Evolutionary conservation across 1,140 invertebrate species (phyloP), one percentile per base, ranked within the genome.

Genomic region (Proales similis): DNA sequence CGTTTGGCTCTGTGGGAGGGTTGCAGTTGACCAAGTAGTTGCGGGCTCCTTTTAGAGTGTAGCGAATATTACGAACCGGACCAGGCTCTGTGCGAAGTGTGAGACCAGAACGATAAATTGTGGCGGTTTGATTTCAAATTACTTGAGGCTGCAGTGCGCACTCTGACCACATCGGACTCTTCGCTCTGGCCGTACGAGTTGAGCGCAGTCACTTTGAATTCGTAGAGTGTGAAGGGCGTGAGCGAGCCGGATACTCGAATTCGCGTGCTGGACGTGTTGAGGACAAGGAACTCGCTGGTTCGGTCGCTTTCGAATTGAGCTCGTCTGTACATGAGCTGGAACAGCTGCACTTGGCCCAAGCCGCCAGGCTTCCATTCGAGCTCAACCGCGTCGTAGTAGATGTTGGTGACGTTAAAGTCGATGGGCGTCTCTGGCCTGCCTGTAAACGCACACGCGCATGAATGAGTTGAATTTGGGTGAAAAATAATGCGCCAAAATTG

Each of bases 351-450:
- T 9, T 57, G 36, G 1, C 36, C 39, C 12, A 57, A 20, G 17
- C 51, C 51, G 12, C 51, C 51, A 22, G 51, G 51, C 12, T 57
- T 57, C 51, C 51, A 57, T 22, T 57, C 51, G 9, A 57, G 27
- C 26, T 57, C 51, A 26, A 57, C 26, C 4, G 51, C 39, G 20
- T 57, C 45, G 19, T 42, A 57, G 29, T 57, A 57, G 30, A 57
- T 57, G 11, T 22, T 57, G 17, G 51, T 42, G 17, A 57, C 51
- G 32, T 57, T 57, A 1, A 24, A 29, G n/a, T 24, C 24, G 7
- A 42, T 42, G 20, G 51, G 51, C 3, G 27, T 57, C 36, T 57
- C 51, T 57, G 51, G 51, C 45, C n/a, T 57, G 9, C 36, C 51
- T 57, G 19, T n/a, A 22, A 42, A 19, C n/a, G n/a, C n/a, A n/a